Conservation (phyloP, 2,113 vertebrate species). For the Mastomys coucha region DNA sequence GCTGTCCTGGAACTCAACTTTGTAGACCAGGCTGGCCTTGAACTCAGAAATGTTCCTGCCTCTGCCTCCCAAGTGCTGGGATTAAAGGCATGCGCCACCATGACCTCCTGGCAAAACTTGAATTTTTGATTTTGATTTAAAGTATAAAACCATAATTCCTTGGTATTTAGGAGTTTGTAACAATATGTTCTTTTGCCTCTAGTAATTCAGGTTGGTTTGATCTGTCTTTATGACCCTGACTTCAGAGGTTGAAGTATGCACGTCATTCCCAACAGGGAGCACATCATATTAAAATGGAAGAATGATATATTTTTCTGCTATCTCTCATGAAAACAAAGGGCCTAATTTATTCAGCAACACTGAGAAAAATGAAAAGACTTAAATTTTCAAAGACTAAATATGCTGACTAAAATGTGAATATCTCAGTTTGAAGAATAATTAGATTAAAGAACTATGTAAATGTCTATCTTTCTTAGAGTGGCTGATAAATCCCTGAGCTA, state of each 20-base stretch:
- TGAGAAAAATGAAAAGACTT: background rate
- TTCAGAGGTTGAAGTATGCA: background rate
- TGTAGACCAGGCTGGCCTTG: too few relatives aligned
- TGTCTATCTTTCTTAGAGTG: conserved; percentile 53
- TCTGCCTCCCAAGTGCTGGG: too few relatives aligned
- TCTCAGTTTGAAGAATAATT: conserved; percentile 64
- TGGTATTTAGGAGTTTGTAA: background rate
- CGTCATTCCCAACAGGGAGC: conserved; percentile 34
- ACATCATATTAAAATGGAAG: background rate
- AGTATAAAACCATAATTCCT: background rate
- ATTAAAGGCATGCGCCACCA: too few relatives aligned
- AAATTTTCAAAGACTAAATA: conserved; percentile 3
- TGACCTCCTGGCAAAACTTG: too few relatives aligned
- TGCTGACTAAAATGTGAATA: conserved; percentile 33
- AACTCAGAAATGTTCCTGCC: too few relatives aligned
- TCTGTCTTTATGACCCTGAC: background rate
- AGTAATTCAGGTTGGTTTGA: conserved; percentile 47
- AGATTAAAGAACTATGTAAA: conserved; percentile 60
- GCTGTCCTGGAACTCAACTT: too few relatives aligned
- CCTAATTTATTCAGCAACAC: conserved; percentile 39
- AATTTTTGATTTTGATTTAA: background rate
- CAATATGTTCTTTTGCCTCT: background rate
- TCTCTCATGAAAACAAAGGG: conserved; percentile 9
- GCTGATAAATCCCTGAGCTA: conserved; percentile 66
- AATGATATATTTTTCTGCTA: background rate